phyloP scores from a whole-genome alignment of 1,140 invertebrate species.

The Diploscapter pachys region DNA sequence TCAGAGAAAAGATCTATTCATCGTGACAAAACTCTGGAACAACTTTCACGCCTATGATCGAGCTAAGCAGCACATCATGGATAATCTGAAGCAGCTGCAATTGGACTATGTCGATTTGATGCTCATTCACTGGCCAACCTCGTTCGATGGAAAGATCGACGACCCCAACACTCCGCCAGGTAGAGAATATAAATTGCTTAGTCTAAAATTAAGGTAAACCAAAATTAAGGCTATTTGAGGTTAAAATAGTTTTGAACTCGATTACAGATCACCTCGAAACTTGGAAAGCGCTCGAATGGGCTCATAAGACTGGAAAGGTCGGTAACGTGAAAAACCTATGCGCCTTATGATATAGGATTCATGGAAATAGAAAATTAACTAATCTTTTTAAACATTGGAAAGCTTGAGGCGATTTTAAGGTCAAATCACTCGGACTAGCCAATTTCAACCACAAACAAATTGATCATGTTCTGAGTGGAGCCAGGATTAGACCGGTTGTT shows the following conservation, averaged over 20 bases:
- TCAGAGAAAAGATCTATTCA: constrained; percentile 78
- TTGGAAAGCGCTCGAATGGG: constrained; percentile 76
- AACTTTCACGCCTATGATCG: constrained; percentile 61
- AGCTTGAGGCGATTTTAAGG: neutral
- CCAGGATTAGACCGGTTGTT: constrained; percentile 72
- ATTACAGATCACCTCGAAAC: constrained; percentile 80
- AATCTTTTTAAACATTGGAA: no score
- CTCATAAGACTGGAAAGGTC: constrained; percentile 68
- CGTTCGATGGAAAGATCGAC: constrained; percentile 45
- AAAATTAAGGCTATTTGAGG: neutral
- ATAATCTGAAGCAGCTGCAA: constrained; percentile 27
- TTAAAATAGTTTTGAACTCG: constrained; percentile 59
- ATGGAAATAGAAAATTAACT: no score
- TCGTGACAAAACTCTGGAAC: constrained; percentile 67
- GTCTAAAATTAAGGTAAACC: neutral
- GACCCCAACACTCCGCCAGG: constrained; percentile 39
- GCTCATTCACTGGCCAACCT: constrained; percentile 76
- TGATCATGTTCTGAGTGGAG: constrained; percentile 69
- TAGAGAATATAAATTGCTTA: constrained; percentile 65
- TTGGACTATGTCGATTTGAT: constrained; percentile 73
- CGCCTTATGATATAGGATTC: neutral
- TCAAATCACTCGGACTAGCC: constrained; percentile 77
- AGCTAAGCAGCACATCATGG: constrained; percentile 50
- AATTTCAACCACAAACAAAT: constrained; percentile 85
- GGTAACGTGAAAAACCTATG: neutral